Evolutionary conservation across 2,113 vertebrate species (phyloP).

Genomic region (Ptyas mucosa): DNA sequence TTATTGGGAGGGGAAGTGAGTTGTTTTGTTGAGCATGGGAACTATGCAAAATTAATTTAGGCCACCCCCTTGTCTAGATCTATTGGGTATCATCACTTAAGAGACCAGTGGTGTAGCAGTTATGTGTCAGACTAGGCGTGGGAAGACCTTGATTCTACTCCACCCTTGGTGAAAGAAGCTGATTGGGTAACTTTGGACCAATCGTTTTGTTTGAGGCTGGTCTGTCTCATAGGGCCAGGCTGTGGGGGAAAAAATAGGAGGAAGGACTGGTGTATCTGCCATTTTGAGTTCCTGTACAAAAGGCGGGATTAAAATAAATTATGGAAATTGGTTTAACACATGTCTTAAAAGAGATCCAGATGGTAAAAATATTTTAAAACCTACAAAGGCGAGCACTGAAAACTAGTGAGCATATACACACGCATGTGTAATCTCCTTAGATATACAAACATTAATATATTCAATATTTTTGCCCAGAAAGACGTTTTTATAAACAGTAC

Average conservation of each 20-base stretch:
- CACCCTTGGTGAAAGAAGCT: neutral
- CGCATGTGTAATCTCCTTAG: neutral
- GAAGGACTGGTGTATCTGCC: neutral
- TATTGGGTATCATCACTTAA: neutral
- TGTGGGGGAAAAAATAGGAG: neutral
- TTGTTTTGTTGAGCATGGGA: neutral
- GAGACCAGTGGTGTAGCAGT: neutral
- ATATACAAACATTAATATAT: neutral
- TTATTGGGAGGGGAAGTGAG: constrained; percentile 26
- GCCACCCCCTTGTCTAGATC: neutral
- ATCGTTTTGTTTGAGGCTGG: neutral
- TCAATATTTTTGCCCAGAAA: neutral
- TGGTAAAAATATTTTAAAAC: neutral
- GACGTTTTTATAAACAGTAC: neutral
- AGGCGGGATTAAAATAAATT: neutral
- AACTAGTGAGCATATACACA: neutral
- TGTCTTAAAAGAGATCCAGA: neutral
- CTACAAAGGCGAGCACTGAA: neutral
- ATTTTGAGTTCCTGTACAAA: neutral
- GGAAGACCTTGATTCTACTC: neutral
- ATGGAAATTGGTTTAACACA: neutral
- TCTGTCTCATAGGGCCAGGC: neutral
- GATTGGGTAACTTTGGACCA: neutral
- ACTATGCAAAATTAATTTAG: neutral
- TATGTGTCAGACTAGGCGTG: neutral